Evolutionary conservation across 2,888 invertebrate genomes (phyloP).

Genomic region (Chironomus riparius): DNA sequence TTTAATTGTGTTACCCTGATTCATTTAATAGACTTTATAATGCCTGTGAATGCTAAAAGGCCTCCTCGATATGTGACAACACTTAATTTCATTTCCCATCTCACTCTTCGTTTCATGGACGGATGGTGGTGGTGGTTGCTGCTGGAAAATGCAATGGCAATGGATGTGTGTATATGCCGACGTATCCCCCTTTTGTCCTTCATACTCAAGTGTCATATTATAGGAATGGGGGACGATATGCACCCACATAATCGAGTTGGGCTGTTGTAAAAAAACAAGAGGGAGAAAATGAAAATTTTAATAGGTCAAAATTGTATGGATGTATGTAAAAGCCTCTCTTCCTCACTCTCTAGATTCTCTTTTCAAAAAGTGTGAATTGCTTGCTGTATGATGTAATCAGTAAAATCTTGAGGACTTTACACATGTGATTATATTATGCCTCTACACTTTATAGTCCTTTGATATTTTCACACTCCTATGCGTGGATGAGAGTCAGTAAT

Average conservation of each 20-base stretch:
- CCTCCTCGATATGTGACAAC: conserved; percentile 8
- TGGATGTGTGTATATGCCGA: neutral
- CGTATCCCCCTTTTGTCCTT: too few species aligned
- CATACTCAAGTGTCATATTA: too few species aligned
- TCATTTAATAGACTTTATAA: conserved; percentile 11
- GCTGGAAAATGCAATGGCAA: neutral
- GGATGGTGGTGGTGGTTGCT: neutral
- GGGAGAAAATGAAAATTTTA: neutral
- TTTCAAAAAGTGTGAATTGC: neutral
- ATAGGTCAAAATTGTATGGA: neutral
- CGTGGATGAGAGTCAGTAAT: neutral
- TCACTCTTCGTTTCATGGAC: neutral
- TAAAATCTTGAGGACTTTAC: neutral
- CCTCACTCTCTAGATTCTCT: too few species aligned
- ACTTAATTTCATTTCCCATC: conserved; percentile 10
- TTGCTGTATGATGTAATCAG: neutral
- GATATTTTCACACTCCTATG: neutral
- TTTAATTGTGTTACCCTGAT: conserved; percentile 21
- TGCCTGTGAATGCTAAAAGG: neutral
- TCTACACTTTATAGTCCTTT: neutral
- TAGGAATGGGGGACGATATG: too few species aligned
- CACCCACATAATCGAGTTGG: neutral
- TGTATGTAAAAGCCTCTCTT: neutral
- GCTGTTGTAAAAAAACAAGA: neutral
- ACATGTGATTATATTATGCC: neutral